Evolutionary conservation across 2,797 vertebrate species (phyloP).

Genomic region (Rhinophrynus dorsalis): DNA sequence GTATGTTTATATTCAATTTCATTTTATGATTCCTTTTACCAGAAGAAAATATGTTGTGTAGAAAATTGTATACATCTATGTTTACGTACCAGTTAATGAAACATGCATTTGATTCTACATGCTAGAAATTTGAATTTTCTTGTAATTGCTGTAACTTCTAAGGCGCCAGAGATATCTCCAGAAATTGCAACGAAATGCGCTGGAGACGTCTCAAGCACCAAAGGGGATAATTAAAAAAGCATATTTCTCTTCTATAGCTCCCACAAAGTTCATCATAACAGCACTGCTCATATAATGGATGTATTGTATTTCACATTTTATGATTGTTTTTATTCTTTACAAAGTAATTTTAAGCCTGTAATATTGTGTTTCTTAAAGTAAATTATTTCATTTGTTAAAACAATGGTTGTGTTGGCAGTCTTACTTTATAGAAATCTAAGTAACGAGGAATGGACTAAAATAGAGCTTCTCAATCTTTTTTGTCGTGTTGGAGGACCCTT

Average conservation of each 20-base stretch:
- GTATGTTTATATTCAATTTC: conserved; percentile 13
- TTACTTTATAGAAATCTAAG: too few species aligned
- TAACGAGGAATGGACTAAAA: too few species aligned
- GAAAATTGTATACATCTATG: too few species aligned
- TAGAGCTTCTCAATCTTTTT: too few species aligned
- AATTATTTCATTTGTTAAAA: conserved; percentile 44
- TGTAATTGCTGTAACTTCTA: too few species aligned
- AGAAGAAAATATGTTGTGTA: not conserved
- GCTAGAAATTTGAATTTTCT: too few species aligned
- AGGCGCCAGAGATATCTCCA: too few species aligned
- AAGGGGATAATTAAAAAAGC: too few species aligned
- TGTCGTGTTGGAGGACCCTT: too few species aligned
- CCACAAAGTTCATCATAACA: not conserved
- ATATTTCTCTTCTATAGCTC: not conserved
- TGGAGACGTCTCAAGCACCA: too few species aligned
- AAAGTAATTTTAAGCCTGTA: conserved; percentile 29
- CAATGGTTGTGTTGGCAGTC: not conserved
- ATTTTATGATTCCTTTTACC: conserved; percentile 8
- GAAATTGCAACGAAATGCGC: not conserved
- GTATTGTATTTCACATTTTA: conserved; percentile 12
- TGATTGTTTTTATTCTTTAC: conserved; percentile 15
- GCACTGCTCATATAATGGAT: conserved; percentile 3
- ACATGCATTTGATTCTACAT: too few species aligned
- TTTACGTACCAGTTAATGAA: too few species aligned
- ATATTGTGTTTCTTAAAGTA: conserved; percentile 36